phyloP scores from a whole-genome alignment of 2,888 invertebrate genomes.

The Ectobius pallidus region DNA sequence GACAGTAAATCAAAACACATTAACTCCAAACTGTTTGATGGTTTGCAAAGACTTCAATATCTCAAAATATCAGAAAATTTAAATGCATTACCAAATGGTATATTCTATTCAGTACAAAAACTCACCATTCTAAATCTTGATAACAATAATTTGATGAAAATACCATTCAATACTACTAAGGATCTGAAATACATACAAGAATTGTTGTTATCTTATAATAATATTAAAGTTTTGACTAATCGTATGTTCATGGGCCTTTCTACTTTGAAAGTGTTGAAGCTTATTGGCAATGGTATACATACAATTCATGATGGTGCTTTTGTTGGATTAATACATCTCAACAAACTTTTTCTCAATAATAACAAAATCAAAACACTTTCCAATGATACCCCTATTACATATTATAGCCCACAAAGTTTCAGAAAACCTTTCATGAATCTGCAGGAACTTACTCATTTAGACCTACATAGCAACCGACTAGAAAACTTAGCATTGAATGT shows the following conservation, averaged over 20 bases:
- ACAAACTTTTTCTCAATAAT: neutral
- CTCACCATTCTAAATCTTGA: neutral
- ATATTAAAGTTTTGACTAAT: neutral
- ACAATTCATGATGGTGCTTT: neutral
- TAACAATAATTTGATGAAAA: neutral
- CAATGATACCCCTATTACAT: neutral
- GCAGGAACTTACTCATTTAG: neutral
- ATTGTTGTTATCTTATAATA: neutral
- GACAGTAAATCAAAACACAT: neutral
- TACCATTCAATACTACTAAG: neutral
- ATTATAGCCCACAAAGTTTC: neutral
- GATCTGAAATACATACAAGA: neutral
- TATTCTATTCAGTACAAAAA: neutral
- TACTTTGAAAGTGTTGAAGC: neutral
- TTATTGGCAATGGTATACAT: neutral
- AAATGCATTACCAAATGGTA: neutral
- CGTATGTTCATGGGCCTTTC: neutral
- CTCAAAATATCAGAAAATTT: neutral
- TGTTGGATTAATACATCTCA: neutral
- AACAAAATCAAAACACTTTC: neutral
- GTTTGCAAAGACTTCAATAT: neutral
- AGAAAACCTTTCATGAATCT: constrained; percentile 1
- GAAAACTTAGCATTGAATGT: neutral
- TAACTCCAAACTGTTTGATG: neutral
- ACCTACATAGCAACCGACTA: neutral